Base-by-base conservation (phyloP, 2,888 invertebrate genomes). In the Synergus laeviventris region DNA sequence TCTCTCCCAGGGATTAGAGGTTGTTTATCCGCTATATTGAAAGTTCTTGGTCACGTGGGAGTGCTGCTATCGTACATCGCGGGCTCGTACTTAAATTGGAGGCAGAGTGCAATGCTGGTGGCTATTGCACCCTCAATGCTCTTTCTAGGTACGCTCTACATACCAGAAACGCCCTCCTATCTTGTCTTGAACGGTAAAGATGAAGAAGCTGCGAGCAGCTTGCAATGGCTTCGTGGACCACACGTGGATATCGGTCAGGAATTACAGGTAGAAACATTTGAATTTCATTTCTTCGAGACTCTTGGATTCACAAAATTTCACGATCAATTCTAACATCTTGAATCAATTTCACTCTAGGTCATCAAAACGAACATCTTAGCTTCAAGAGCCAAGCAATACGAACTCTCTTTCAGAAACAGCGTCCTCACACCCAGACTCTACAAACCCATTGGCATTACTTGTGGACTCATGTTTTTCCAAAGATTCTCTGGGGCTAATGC, bases 91-190 rank as follows among this genome's bases (percentile, higher is more conserved):
- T 91, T 97, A 11, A 95, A 96, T 90, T 97, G 97, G 97, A 93
- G 96, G 80, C 95, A 96, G 89, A 93, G 97, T 77, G 97, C 97
- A 0, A 92, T 95, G 49, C 93, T 96, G 81, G 96, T 96, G 80
- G 94, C 96, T 11, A 92, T 96, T 54, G 95, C 96, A 11, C 96
- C 97, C 1, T 92, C 96, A 75, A 93, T 96, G 79, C 94, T 96
- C 79, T 95, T 96, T 90, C 92, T 95, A 80, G 94, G 95, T 8
- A 94, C 96, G 76, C 93, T 95, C 74, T 95, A 94, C 89, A 94
- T 97, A 86, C 97, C 97, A 42, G 98, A 98, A 92, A 97, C 97
- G 56, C 98, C 98, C 18, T 95, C 96, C 87, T 96, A 95, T 90
- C 93, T 97, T 79, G 94, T 96, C 4, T 92, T 96, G 1, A 94